Conservation (phyloP, 2,888 invertebrate genomes). For the Metopia argyrocephala region DNA sequence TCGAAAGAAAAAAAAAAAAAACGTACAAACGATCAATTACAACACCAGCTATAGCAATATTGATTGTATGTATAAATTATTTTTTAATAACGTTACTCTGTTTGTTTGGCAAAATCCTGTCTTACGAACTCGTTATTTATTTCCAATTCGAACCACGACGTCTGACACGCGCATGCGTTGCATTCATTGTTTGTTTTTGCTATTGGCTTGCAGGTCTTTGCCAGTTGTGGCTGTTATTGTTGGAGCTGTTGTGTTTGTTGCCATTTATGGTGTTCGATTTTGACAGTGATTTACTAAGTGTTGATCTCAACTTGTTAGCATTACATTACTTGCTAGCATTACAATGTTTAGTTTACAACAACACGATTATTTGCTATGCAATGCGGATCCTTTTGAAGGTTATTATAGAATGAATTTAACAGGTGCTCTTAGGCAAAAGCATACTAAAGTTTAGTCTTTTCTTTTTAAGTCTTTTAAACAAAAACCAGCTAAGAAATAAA, state of each 20-base stretch:
- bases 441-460: no score
- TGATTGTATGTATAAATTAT: slow-evolving; percentile 33
- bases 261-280: slow-evolving; percentile 40
- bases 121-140: slow-evolving; percentile 31
- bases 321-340: not conserved
- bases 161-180: slow-evolving; percentile 63
- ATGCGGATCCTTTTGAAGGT: slow-evolving; percentile 60
- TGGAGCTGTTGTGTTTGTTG: slow-evolving; percentile 10
- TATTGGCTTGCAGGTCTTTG: slow-evolving; percentile 17
- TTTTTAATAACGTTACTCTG: no score
- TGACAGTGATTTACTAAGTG: slow-evolving; percentile 64
- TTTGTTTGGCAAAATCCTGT: no score
- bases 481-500: no score
- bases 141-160: slow-evolving; percentile 54
- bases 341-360: slow-evolving; percentile 31
- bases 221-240: slow-evolving; percentile 6
- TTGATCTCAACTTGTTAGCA: slow-evolving; percentile 53
- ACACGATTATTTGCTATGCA: slow-evolving; percentile 39
- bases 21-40: slow-evolving; percentile 50
- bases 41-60: slow-evolving; percentile 24
- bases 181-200: slow-evolving; percentile 32
- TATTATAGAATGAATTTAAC: slow-evolving; percentile 2
- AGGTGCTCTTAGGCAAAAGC: slow-evolving; percentile 38
- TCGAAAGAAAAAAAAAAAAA: slow-evolving; percentile 54
- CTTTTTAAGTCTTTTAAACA: no score